phyloP scores from a whole-genome alignment of 2,113 vertebrate genomes.

The Lanius collurio region DNA sequence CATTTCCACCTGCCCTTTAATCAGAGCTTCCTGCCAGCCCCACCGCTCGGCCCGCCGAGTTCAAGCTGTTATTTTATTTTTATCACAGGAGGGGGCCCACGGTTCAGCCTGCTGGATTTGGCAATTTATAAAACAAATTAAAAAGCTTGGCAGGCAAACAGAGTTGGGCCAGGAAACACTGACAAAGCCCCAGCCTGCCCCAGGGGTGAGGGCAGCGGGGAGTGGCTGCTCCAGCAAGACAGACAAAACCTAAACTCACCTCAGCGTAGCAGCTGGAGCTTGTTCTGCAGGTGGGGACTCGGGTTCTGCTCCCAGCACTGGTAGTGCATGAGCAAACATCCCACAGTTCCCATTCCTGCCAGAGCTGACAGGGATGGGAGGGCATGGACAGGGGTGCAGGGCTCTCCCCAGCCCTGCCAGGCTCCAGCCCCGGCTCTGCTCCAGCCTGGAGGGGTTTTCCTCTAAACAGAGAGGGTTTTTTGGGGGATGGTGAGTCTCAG shows the following conservation, averaged over 20 bases:
- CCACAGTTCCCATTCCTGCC: neutral
- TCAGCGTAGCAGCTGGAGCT: neutral
- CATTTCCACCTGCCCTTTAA: slow-evolving; percentile 46
- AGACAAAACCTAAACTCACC: neutral
- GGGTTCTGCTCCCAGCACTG: neutral
- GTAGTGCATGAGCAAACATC: accelerated
- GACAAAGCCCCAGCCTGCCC: neutral
- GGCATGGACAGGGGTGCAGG: accelerated
- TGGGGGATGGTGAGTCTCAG: accelerated
- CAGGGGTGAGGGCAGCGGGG: neutral
- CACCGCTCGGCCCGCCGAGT: neutral
- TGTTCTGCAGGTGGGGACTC: neutral
- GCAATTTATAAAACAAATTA: slow-evolving; percentile 30
- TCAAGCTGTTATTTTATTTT: slow-evolving; percentile 60
- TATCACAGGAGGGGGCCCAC: neutral
- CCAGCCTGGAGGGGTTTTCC: neutral
- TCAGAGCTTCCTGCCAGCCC: slow-evolving; percentile 37
- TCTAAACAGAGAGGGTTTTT: accelerated
- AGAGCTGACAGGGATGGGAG: neutral
- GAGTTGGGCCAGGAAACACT: neutral
- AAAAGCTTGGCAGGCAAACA: neutral
- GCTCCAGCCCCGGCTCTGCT: neutral
- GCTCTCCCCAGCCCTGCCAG: neutral
- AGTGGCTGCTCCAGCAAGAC: accelerated
- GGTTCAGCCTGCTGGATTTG: neutral